Evolutionary conservation across 2,113 vertebrate species (phyloP).

Genomic region (Amphiprion percula): DNA sequence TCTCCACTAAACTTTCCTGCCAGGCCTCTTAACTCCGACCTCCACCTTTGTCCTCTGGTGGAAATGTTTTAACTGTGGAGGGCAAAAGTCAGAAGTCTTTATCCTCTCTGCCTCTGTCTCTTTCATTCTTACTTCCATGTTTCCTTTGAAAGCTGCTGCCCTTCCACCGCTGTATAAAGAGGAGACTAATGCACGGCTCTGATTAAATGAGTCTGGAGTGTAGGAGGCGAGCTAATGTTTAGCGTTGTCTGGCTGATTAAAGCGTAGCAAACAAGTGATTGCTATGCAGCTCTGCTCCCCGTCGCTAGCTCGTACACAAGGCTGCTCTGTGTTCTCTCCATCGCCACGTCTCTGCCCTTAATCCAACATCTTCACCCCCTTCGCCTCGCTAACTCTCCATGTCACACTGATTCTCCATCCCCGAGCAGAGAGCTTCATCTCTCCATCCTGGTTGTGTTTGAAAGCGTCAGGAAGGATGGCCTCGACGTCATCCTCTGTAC

Average conservation of each 20-base stretch:
- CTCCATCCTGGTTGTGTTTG: constrained; percentile 5
- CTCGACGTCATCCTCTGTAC: no score
- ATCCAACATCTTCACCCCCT: constrained; percentile 46
- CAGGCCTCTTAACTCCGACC: neutral
- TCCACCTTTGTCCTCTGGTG: neutral
- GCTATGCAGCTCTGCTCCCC: constrained; percentile 79
- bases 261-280: constrained; percentile 74
- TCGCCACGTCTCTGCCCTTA: constrained; percentile 47
- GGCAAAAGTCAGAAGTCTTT: neutral
- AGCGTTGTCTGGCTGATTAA: constrained; percentile 74
- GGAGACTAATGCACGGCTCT: constrained; percentile 39
- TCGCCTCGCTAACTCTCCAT: constrained; percentile 42
- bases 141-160: constrained; percentile 15
- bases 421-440: constrained; percentile 20
- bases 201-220: constrained; percentile 66
- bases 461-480: no score
- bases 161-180: constrained; percentile 24
- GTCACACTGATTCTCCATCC: constrained; percentile 39
- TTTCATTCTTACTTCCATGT: neutral
- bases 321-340: constrained; percentile 70
- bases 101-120: neutral
- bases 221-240: constrained; percentile 69
- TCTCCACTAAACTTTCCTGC: neutral
- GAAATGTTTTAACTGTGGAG: constrained; percentile 24
- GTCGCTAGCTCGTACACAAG: constrained; percentile 74